Percentiles rank a stretch among this genome's conserved stretches.
phyloP scores from a whole-genome alignment of 2,888 invertebrate genomes.

The Mimachlamys varia region DNA sequence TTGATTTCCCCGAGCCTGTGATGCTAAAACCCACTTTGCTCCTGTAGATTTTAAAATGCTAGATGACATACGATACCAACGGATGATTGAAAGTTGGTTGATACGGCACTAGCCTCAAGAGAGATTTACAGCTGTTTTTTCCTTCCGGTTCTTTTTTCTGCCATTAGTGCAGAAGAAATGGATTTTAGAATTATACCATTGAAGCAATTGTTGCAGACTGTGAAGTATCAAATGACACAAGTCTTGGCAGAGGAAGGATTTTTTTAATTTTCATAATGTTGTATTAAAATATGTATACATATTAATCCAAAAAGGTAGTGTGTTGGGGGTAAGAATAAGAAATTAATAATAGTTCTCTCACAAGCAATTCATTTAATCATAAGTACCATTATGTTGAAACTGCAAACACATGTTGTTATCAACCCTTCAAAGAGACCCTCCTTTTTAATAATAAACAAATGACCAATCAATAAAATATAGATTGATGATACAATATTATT shows the following conservation, averaged over 20 bases:
- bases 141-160: slow-evolving; percentile 36
- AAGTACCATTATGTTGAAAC: too few relatives aligned
- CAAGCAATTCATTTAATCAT: too few relatives aligned
- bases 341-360: too few relatives aligned
- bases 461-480: too few relatives aligned
- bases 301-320: neutral
- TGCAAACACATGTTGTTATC: too few relatives aligned
- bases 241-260: neutral
- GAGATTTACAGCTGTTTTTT: slow-evolving; percentile 32
- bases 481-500: too few relatives aligned
- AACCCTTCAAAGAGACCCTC: too few relatives aligned
- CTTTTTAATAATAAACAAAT: too few relatives aligned
- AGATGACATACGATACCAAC: neutral
- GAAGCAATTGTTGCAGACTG: slow-evolving; percentile 9
- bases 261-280: neutral
- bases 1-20: slow-evolving; percentile 11
- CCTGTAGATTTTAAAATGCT: slow-evolving; percentile 19
- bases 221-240: neutral
- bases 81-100: neutral
- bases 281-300: neutral
- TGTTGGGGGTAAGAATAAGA: too few relatives aligned
- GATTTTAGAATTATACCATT: slow-evolving; percentile 11
- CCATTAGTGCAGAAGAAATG: slow-evolving; percentile 4
- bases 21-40: slow-evolving; percentile 23
- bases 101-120: neutral